Evolutionary conservation across 2,888 invertebrate species (phyloP).

Genomic region (Melipona bicolor): DNA sequence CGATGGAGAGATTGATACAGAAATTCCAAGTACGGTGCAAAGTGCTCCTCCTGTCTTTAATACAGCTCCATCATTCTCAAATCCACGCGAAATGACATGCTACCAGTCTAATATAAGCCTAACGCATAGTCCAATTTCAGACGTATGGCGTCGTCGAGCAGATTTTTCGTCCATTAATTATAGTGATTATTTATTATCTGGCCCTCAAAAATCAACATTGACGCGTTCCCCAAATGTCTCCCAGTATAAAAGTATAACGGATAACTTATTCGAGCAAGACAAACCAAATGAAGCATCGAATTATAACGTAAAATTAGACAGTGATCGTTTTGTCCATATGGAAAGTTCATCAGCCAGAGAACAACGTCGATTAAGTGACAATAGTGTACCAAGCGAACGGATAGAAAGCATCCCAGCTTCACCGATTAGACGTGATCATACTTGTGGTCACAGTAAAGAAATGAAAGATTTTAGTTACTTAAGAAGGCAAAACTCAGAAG

Average conservation of each 20-base stretch:
- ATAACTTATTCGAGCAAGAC: slow-evolving; percentile 78
- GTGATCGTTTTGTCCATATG: slow-evolving; percentile 72
- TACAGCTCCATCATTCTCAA: slow-evolving; percentile 74
- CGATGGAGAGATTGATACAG: slow-evolving; percentile 84
- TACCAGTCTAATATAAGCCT: slow-evolving; percentile 72
- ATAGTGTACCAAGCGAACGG: slow-evolving; percentile 67
- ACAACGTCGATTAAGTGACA: slow-evolving; percentile 77
- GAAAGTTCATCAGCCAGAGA: slow-evolving; percentile 72
- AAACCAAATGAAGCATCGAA: slow-evolving; percentile 79
- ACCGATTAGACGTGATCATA: slow-evolving; percentile 69
- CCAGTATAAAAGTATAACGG: slow-evolving; percentile 78
- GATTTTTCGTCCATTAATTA: slow-evolving; percentile 74
- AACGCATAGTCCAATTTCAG: slow-evolving; percentile 78
- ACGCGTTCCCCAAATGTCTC: slow-evolving; percentile 80
- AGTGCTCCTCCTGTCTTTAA: slow-evolving; percentile 82
- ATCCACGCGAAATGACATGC: slow-evolving; percentile 76
- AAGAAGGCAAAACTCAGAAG: slow-evolving; percentile 81
- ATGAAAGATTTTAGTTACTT: slow-evolving; percentile 76
- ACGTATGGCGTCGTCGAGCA: slow-evolving; percentile 80
- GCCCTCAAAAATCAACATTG: slow-evolving; percentile 77
- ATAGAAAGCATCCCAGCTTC: slow-evolving; percentile 72
- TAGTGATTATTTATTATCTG: slow-evolving; percentile 74
- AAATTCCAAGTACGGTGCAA: slow-evolving; percentile 79
- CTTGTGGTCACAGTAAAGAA: slow-evolving; percentile 67
- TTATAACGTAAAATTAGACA: slow-evolving; percentile 79